Evolutionary conservation across 2,888 invertebrate species (phyloP).

Genomic region (Notodonta dromedarius): DNA sequence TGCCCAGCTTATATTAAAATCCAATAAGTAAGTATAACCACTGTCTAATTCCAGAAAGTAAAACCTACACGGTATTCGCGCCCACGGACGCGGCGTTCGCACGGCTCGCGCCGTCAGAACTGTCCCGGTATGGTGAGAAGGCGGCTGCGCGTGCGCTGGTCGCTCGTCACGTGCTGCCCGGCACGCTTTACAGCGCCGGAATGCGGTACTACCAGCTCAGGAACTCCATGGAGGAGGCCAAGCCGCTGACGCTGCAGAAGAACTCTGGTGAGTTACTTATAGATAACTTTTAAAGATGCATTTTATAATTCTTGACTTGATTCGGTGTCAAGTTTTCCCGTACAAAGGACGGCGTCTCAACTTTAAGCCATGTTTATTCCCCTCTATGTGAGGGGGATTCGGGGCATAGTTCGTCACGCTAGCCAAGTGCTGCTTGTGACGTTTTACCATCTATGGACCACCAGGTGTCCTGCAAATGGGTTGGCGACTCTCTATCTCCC

Average conservation of each 20-base stretch:
- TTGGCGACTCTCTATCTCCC: too few relatives aligned
- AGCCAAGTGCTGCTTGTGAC: too few relatives aligned
- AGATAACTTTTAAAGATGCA: too few relatives aligned
- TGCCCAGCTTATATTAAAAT: too few relatives aligned
- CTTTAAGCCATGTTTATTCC: too few relatives aligned
- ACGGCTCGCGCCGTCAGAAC: slow-evolving; percentile 85
- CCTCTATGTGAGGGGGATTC: too few relatives aligned
- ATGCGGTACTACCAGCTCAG: slow-evolving; percentile 94
- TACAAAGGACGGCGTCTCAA: too few relatives aligned
- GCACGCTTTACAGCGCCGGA: slow-evolving; percentile 92
- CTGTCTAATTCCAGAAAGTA: slow-evolving; percentile 85
- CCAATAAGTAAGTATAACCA: neutral
- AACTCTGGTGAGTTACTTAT: slow-evolving; percentile 85
- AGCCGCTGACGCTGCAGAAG: slow-evolving; percentile 92
- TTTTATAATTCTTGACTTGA: too few relatives aligned
- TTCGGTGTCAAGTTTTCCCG: too few relatives aligned
- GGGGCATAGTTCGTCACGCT: too few relatives aligned
- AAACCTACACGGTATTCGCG: slow-evolving; percentile 93
- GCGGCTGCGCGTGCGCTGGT: slow-evolving; percentile 89
- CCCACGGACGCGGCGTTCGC: slow-evolving; percentile 93
- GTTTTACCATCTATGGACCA: too few relatives aligned
- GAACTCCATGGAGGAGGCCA: slow-evolving; percentile 90
- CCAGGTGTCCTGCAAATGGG: too few relatives aligned
- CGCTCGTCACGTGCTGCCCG: slow-evolving; percentile 89
- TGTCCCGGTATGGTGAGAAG: slow-evolving; percentile 85